Percentiles rank a stretch among this genome's conserved stretches.
These are phyloP conservation scores for Schizothorax lantsangensis DNA, from an alignment of 2,797 vertebrate species.

Conservation along the genomic window DNA sequence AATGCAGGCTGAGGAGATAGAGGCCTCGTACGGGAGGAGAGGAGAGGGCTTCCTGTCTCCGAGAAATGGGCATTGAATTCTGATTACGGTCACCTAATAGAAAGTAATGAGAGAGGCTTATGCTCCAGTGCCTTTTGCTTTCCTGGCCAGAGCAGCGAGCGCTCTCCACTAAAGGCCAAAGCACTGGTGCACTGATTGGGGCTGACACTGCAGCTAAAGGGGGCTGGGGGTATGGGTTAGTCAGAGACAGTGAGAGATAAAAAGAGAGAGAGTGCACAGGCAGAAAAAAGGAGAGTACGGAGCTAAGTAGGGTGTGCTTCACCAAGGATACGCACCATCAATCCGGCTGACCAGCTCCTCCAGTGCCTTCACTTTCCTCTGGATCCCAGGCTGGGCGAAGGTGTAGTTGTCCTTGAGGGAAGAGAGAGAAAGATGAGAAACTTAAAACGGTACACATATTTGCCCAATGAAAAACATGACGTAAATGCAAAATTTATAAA, in stretches of 20 bases:
- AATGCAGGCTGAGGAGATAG: conserved; percentile 68
- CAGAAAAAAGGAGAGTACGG: conserved; percentile 10
- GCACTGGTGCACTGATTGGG: conserved; percentile 57
- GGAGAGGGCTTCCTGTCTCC: conserved; percentile 64
- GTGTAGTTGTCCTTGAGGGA: conserved; percentile 89
- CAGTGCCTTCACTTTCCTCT: conserved; percentile 93
- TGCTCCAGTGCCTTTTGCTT: conserved; percentile 67
- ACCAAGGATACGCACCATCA: conserved; percentile 85
- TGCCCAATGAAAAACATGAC: neutral
- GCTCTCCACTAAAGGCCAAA: conserved; percentile 63
- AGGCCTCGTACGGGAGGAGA: conserved; percentile 59
- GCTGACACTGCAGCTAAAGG: conserved; percentile 58
- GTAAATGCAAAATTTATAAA: neutral
- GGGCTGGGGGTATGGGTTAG: conserved; percentile 24
- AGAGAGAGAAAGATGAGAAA: conserved; percentile 47
- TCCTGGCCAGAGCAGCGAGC: conserved; percentile 58
- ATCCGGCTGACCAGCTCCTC: conserved; percentile 95
- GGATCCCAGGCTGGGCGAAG: conserved; percentile 96
- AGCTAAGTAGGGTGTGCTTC: conserved; percentile 14
- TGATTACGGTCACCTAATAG: conserved; percentile 74
- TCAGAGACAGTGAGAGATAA: conserved; percentile 24
- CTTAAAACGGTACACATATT: neutral
- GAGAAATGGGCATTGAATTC: conserved; percentile 73
- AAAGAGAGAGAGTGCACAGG: neutral
- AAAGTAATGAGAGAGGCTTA: conserved; percentile 73